Conservation (phyloP, 1,140 invertebrate genomes). For the Odontomachus brunneus region DNA sequence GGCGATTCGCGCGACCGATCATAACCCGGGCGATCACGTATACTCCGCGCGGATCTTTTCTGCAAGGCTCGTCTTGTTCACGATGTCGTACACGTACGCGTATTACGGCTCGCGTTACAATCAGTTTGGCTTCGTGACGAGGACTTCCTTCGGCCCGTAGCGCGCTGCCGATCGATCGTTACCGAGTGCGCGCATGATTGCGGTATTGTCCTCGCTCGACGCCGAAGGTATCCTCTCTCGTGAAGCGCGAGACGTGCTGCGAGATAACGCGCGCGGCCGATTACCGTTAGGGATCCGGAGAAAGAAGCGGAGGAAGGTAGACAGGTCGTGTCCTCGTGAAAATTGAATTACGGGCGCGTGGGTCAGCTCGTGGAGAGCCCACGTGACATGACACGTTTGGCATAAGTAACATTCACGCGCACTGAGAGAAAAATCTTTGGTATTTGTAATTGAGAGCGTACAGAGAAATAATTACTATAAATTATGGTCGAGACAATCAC, state of each 20-base stretch:
- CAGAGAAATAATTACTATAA: too few relatives aligned
- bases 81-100: slow-evolving; percentile 63
- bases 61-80: slow-evolving; percentile 11
- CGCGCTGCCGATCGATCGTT: slow-evolving; percentile 25
- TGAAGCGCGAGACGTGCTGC: not conserved
- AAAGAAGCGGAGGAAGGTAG: not conserved
- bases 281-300: not conserved
- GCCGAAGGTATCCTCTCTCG: slow-evolving; percentile 1
- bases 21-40: slow-evolving; percentile 20
- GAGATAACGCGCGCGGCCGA: not conserved
- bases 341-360: not conserved
- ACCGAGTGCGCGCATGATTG: slow-evolving; percentile 29
- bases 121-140: slow-evolving; percentile 63
- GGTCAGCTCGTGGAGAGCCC: too few relatives aligned
- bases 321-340: not conserved
- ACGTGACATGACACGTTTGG: too few relatives aligned
- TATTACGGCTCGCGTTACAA: slow-evolving; percentile 66
- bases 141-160: not conserved
- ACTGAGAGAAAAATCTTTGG: too few relatives aligned
- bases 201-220: not conserved
- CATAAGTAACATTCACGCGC: too few relatives aligned
- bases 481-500: too few relatives aligned
- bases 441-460: too few relatives aligned
- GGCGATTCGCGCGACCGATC: too few relatives aligned
- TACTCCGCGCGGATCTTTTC: slow-evolving; percentile 36